Percentiles rank a stretch among this genome's conserved stretches.
Evolutionary conservation across 1,140 invertebrate genomes (phyloP).

Genomic region (Calycopis cecrops): DNA sequence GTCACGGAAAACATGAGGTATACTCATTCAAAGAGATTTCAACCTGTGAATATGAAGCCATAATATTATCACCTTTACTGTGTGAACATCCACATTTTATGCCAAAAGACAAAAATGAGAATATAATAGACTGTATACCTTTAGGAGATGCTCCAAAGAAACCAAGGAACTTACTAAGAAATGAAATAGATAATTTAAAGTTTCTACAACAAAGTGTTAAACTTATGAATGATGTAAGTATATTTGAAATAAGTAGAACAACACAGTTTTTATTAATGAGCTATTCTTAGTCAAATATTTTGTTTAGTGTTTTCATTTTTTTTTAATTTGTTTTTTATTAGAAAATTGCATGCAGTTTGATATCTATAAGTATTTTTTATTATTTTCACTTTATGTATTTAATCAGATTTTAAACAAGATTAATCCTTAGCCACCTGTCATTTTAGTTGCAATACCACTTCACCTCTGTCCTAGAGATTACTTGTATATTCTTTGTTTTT

Average conservation of each 20-base stretch:
- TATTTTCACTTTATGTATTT: too few species aligned
- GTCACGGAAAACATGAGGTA: slow-evolving; percentile 91
- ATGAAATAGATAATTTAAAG: slow-evolving; percentile 84
- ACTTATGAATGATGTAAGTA: slow-evolving; percentile 45
- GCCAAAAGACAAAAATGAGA: slow-evolving; percentile 86
- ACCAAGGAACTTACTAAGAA: slow-evolving; percentile 82
- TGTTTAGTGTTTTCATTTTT: too few species aligned
- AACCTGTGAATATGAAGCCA: slow-evolving; percentile 95
- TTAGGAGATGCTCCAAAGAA: slow-evolving; percentile 81
- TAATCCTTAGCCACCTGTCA: too few species aligned
- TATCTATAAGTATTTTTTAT: too few species aligned
- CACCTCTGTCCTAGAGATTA: too few species aligned
- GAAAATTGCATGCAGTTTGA: too few species aligned
- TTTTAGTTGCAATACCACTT: too few species aligned
- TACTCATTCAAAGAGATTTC: slow-evolving; percentile 95
- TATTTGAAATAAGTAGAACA: slow-evolving; percentile 14
- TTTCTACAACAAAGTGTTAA: slow-evolving; percentile 77
- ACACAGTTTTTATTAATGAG: too few species aligned
- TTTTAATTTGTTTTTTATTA: too few species aligned
- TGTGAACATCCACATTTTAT: slow-evolving; percentile 94
- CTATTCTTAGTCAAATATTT: too few species aligned
- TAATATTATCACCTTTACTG: slow-evolving; percentile 88
- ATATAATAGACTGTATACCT: slow-evolving; percentile 88
- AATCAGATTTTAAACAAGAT: too few species aligned
- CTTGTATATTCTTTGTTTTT: too few species aligned